Evolutionary conservation across 2,797 vertebrate genomes (phyloP).

Genomic region (Pipistrellus nathusii): DNA sequence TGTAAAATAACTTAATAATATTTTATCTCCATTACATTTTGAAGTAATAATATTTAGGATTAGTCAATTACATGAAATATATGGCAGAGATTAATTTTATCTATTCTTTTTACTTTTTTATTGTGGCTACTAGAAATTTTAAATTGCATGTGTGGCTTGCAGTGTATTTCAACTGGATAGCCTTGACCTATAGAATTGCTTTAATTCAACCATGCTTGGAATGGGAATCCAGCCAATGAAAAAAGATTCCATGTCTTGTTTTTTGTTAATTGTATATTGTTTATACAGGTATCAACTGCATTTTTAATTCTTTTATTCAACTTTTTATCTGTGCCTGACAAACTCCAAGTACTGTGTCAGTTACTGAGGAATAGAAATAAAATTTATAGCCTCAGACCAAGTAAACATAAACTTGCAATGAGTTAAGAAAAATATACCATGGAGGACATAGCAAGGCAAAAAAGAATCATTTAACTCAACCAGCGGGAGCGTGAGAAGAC

Average conservation of each 20-base stretch:
- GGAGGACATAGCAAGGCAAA: background rate
- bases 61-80: slow-evolving; percentile 29
- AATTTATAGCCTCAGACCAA: background rate
- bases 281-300: background rate
- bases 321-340: background rate
- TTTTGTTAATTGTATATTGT: background rate
- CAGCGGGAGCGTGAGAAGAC: background rate
- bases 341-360: background rate
- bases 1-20: background rate
- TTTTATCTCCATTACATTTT: slow-evolving; percentile 3
- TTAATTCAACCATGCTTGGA: background rate
- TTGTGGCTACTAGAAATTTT: slow-evolving; percentile 11
- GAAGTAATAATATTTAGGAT: slow-evolving; percentile 7
- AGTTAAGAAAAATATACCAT: background rate
- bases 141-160: background rate
- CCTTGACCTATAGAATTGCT: background rate
- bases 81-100: background rate
- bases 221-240: background rate
- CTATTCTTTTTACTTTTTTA: slow-evolving; percentile 4
- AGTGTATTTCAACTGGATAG: background rate
- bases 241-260: background rate
- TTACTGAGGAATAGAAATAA: background rate
- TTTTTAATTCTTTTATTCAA: slow-evolving; percentile 16
- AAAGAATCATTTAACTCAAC: background rate
- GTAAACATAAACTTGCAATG: slow-evolving; percentile 18